Evolutionary conservation across 2,888 invertebrate species (phyloP).

Genomic region (Pteria penguin): DNA sequence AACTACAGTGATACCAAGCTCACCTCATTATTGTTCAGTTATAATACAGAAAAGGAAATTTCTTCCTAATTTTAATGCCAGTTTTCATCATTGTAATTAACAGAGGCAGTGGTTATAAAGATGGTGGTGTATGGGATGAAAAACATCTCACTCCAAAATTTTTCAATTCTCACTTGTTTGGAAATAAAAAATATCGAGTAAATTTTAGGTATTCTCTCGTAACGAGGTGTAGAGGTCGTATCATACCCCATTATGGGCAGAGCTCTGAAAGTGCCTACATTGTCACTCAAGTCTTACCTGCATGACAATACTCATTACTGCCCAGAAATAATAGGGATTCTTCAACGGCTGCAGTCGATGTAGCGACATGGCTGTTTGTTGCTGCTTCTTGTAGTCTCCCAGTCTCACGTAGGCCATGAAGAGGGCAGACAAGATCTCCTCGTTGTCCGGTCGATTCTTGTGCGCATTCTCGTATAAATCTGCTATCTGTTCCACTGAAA

Average conservation of each 20-base stretch:
- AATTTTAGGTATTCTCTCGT: too few species aligned
- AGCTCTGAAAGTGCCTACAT: too few species aligned
- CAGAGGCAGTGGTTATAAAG: neutral
- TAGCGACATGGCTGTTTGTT: conserved; percentile 91
- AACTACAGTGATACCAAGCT: too few species aligned
- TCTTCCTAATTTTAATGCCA: too few species aligned
- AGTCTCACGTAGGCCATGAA: conserved; percentile 97
- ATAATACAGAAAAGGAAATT: too few species aligned
- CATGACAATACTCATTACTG: conserved; percentile 96
- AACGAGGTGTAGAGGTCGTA: too few species aligned
- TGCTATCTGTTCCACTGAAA: conserved; percentile 92
- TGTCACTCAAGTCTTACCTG: too few species aligned
- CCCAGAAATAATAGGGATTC: conserved; percentile 99
- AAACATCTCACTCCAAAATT: neutral
- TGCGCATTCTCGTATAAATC: conserved; percentile 93
- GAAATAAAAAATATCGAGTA: too few species aligned
- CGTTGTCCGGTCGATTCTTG: conserved; percentile 91
- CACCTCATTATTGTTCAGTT: too few species aligned
- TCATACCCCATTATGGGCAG: too few species aligned
- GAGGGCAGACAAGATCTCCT: conserved; percentile 94
- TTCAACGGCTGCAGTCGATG: conserved; percentile 93
- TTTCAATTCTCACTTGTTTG: too few species aligned
- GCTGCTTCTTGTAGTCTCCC: conserved; percentile 93
- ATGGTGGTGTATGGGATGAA: neutral
- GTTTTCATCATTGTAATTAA: too few species aligned